Conservation (phyloP, 2,888 invertebrate species). For the Drosophila maculinotata region DNA sequence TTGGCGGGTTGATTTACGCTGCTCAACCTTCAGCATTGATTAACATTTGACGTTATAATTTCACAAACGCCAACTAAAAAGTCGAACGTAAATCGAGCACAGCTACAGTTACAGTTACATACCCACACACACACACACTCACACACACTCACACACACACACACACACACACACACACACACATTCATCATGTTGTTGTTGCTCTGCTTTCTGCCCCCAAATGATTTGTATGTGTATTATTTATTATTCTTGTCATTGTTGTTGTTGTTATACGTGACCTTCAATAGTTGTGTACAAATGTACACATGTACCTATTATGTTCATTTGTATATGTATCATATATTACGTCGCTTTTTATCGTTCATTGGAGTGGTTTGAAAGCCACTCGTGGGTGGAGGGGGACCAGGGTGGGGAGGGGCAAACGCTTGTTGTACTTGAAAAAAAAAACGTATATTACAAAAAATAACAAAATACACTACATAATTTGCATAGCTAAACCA, state of each 20-base stretch:
- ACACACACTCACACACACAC: background rate
- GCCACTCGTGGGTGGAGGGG: background rate
- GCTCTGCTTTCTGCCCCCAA: conserved; percentile 29
- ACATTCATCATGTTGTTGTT: conserved; percentile 26
- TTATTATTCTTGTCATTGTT: conserved; percentile 50
- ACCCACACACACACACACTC: background rate
- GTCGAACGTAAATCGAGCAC: conserved; percentile 56
- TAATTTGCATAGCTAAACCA: conserved; percentile 26
- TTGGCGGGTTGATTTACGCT: conserved; percentile 41
- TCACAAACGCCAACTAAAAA: conserved; percentile 73
- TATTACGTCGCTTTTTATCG: conserved; percentile 61
- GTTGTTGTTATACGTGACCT: conserved; percentile 69
- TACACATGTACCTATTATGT: conserved; percentile 60
- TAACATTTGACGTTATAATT: conserved; percentile 82
- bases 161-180: conserved; percentile 2
- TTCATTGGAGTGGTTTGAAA: conserved; percentile 51
- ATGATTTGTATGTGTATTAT: conserved; percentile 53
- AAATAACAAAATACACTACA: conserved; percentile 18
- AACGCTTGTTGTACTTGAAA: conserved; percentile 8
- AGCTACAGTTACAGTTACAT: conserved; percentile 27
- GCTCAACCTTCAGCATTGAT: conserved; percentile 78
- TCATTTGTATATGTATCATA: conserved; percentile 23
- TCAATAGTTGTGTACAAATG: conserved; percentile 65
- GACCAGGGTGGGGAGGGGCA: background rate
- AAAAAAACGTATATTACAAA: conserved; percentile 19